phyloP scores from a whole-genome alignment of 2,888 invertebrate species.

The Chloroclystis v-ata region DNA sequence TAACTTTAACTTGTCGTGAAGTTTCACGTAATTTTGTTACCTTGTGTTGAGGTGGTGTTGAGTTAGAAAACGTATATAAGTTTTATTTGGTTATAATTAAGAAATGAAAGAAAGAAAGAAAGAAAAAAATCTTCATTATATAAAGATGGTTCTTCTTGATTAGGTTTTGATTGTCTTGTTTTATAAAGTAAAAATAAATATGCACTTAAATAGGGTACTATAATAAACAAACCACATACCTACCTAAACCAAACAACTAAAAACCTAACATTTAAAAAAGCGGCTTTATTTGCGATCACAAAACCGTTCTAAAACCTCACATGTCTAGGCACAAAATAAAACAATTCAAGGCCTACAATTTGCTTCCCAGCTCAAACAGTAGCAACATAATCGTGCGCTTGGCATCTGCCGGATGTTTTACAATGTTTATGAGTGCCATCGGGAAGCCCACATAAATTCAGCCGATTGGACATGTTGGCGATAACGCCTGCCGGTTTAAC shows the following conservation, averaged over 20 bases:
- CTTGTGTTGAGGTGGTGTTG: conserved; percentile 10
- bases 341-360: conserved; percentile 17
- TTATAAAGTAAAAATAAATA: too few species aligned
- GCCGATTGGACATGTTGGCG: conserved; percentile 58
- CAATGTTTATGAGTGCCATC: conserved; percentile 73
- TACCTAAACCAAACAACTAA: too few species aligned
- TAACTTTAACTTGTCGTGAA: conserved; percentile 42
- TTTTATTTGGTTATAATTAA: not conserved
- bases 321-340: conserved; percentile 12
- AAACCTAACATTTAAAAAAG: too few species aligned
- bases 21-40: conserved; percentile 43
- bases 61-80: not conserved
- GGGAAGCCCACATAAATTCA: conserved; percentile 70
- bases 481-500: conserved; percentile 56
- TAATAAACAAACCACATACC: too few species aligned
- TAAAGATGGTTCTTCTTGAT: too few species aligned
- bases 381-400: conserved; percentile 60
- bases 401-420: conserved; percentile 75
- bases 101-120: not conserved
- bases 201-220: too few species aligned
- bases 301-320: conserved; percentile 2
- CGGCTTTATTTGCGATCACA: not conserved
- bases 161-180: too few species aligned
- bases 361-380: conserved; percentile 13
- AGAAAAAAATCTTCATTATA: too few species aligned